phyloP scores from a whole-genome alignment of 2,113 vertebrate species.

The Alces alces region DNA sequence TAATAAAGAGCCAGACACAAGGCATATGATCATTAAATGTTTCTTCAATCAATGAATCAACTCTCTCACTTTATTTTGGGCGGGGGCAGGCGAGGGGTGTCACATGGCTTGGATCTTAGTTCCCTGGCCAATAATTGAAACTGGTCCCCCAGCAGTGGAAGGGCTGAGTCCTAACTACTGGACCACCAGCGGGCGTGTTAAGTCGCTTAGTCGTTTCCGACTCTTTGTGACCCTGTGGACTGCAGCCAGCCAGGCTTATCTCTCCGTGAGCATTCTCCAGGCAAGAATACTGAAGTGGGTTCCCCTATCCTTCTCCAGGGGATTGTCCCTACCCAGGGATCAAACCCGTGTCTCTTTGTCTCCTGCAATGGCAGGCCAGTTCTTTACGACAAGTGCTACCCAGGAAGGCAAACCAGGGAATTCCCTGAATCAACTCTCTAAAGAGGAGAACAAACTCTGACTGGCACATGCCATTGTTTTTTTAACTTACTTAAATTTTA shows the following conservation, averaged over 20 bases:
- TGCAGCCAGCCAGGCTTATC: background rate
- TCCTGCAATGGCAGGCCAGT: background rate
- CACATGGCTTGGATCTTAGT: background rate
- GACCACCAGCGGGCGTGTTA: background rate
- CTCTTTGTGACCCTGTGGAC: background rate
- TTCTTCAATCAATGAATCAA: background rate
- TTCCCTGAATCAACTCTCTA: background rate
- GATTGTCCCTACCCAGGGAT: background rate
- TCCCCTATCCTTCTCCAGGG: background rate
- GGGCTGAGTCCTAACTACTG: background rate
- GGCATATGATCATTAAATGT: background rate
- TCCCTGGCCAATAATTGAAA: background rate
- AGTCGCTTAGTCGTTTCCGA: background rate
- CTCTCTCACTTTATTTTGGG: background rate
- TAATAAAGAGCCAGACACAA: background rate
- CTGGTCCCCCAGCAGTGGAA: background rate
- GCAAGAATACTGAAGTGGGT: background rate
- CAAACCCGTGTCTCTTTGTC: background rate
- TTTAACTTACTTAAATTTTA: background rate
- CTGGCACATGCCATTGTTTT: background rate
- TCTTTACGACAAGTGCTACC: background rate
- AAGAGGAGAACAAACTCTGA: background rate
- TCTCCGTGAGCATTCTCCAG: background rate
- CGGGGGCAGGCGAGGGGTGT: fast-evolving
- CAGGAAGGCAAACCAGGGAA: background rate